Base-by-base conservation (phyloP, 2,888 invertebrate species). In the Orthonychiurus folsomi region DNA sequence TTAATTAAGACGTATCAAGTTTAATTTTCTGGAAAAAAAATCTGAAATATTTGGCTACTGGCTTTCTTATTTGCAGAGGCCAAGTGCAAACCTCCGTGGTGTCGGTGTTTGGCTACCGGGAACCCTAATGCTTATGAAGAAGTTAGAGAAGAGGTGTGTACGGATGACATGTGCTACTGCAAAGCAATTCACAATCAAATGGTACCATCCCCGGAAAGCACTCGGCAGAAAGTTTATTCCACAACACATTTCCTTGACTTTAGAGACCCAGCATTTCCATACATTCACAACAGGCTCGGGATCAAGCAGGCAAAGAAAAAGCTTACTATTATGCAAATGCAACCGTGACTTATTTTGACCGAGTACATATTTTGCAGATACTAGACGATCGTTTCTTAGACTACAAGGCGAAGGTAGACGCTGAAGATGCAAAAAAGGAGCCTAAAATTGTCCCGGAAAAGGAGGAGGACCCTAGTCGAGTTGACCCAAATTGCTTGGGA, bases 91-190 rank as follows among this genome's bases (percentile, higher is more conserved):
- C 64, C 66, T 9, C 50, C 63, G 9, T 71, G 71, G 71, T 68
- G 69, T 52, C 59, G 68, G 24, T 71, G 71, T 60, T 62, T 71
- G 58, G 68, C 71, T 2, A 71, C 71, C 2, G 68, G 69, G 20
- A 63, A 68, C 48, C 70, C 69, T 18, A 69, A 66, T 57, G 65
- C 63, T 24, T 68, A 67, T 52, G 67, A 69, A 50, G 69, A 71
- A 18, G 58, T 54, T 2, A 62, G 63, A 5, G 67, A 64, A 27
- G 69, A 67, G 47, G 56, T 59, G 20, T 63, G 61, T 25, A 67
- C 66, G 0, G 68, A 68, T 47, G 60, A 61, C 2, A 52, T 64
- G 50, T 69, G 68, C 23, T 63, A 66, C 50, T 66, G 67, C 62
- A 61, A 66, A 23, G 50, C 55, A 56, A 60, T 62, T 37, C 65